phyloP scores from a whole-genome alignment of 2,113 vertebrate species.

The Gopherus evgoodei region DNA sequence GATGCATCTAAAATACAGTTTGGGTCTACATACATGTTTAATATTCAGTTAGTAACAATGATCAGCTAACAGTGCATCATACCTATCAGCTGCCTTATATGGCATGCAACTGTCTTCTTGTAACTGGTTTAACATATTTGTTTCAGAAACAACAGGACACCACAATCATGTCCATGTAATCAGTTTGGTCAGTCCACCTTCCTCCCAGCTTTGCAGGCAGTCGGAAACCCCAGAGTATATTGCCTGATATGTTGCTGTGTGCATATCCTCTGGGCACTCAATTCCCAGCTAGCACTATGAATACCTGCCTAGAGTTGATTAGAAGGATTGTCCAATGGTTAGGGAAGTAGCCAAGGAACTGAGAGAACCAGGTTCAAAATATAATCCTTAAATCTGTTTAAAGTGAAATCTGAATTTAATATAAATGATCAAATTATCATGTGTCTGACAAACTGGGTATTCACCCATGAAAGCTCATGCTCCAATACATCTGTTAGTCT shows the following conservation, averaged over 20 bases:
- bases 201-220: not conserved
- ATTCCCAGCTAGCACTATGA: not conserved
- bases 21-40: rapidly evolving
- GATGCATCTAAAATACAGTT: not conserved
- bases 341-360: not conserved
- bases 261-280: not conserved
- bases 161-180: not conserved
- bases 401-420: not conserved
- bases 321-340: not conserved
- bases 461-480: too few species aligned
- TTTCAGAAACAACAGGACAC: not conserved
- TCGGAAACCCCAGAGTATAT: not conserved
- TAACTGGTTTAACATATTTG: not conserved
- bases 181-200: not conserved
- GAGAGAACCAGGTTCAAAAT: not conserved
- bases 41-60: rapidly evolving
- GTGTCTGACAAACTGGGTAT: too few species aligned
- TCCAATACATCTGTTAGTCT: too few species aligned
- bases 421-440: not conserved
- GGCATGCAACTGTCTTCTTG: not conserved
- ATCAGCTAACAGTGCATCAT: not conserved
- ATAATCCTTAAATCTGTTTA: not conserved
- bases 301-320: not conserved
- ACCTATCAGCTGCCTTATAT: not conserved
- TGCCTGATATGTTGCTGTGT: not conserved